phyloP scores from a whole-genome alignment of 2,797 vertebrate genomes.

The Percopsis omiscomaycus region DNA sequence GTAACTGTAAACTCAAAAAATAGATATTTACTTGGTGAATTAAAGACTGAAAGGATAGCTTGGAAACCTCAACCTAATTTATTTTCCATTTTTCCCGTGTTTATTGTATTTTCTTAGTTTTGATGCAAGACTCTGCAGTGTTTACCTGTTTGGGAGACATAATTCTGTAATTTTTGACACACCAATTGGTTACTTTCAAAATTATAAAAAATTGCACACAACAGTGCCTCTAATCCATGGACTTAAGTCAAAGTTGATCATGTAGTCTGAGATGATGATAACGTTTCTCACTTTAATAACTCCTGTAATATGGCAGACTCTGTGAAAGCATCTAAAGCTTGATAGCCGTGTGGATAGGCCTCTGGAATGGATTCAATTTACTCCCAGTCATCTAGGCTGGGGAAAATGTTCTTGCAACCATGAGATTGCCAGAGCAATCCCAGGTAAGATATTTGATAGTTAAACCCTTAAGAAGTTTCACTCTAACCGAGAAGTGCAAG shows the following conservation, averaged over 20 bases:
- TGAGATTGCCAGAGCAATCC: constrained; percentile 25
- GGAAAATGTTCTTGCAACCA: constrained; percentile 21
- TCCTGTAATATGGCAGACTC: constrained; percentile 15
- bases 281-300: constrained; percentile 14
- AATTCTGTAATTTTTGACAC: no score
- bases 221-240: background rate
- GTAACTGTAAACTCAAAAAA: no score
- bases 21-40: no score
- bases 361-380: constrained; percentile 52
- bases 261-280: background rate
- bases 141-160: no score
- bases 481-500: background rate
- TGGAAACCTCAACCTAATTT: no score
- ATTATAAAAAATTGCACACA: no score
- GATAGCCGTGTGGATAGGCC: constrained; percentile 21
- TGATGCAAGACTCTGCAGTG: no score
- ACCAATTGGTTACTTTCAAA: no score
- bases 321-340: constrained; percentile 39
- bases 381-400: constrained; percentile 44
- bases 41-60: no score
- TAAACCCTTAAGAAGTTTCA: constrained; percentile 13
- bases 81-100: no score
- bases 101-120: no score
- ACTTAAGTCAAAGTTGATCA: background rate
- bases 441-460: constrained; percentile 18